phyloP scores from a whole-genome alignment of 2,888 invertebrate species.

The Lasioglossum vierecki region DNA sequence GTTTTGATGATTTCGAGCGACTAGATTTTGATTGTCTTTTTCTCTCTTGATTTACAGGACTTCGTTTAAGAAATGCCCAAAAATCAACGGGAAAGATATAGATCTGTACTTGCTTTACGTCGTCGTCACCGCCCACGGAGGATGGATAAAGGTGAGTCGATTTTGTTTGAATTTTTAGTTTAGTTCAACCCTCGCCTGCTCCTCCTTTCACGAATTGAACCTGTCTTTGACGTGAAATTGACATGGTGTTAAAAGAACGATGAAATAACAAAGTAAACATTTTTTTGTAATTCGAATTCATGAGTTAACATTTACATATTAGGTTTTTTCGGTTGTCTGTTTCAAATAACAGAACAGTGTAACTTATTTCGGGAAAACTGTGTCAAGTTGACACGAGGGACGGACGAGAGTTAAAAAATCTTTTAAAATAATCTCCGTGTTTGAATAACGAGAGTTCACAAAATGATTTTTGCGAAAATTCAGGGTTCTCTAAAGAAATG shows the following conservation, averaged over 20 bases:
- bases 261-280: too few relatives aligned
- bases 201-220: too few relatives aligned
- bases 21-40: neutral
- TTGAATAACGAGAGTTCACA: neutral
- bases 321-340: too few relatives aligned
- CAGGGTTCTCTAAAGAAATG: neutral
- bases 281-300: too few relatives aligned
- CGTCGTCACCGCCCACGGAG: conserved; percentile 96
- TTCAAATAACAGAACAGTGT: too few relatives aligned
- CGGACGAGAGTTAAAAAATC: too few relatives aligned
- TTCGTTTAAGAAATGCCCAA: conserved; percentile 87
- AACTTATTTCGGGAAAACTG: too few relatives aligned
- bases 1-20: neutral
- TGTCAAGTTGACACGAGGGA: too few relatives aligned
- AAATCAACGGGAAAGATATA: conserved; percentile 95
- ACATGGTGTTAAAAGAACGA: too few relatives aligned
- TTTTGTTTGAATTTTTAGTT: conserved; percentile 8
- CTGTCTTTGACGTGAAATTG: too few relatives aligned
- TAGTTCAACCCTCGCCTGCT: too few relatives aligned
- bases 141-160: conserved; percentile 94
- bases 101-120: conserved; percentile 96
- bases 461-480: neutral
- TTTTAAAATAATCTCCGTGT: neutral
- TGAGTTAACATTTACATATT: too few relatives aligned
- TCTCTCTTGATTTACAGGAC: conserved; percentile 84